phyloP scores from a whole-genome alignment of 2,797 vertebrate species.

The Rhinogobio ventralis region DNA sequence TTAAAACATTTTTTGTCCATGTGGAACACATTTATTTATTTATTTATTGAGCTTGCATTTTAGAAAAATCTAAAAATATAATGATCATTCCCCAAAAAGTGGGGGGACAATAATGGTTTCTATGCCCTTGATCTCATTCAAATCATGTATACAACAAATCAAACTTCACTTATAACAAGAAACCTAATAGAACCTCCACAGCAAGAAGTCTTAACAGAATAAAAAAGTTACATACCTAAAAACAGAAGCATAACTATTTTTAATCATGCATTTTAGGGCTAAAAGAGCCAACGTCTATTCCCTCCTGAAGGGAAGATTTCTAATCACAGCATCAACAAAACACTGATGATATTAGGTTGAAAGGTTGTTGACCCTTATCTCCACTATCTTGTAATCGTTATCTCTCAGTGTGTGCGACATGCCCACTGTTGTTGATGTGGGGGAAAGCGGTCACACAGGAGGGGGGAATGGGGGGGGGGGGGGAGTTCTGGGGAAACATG shows the following conservation, averaged over 20 bases:
- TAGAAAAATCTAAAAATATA: background rate
- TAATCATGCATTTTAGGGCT: background rate
- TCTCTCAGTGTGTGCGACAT: slow-evolving; percentile 67
- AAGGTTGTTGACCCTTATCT: slow-evolving; percentile 68
- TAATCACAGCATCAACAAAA: slow-evolving; percentile 22
- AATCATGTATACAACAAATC: background rate
- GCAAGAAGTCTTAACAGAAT: background rate
- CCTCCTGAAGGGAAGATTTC: slow-evolving; percentile 28
- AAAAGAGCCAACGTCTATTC: background rate
- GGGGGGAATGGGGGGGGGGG: background rate
- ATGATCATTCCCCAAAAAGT: background rate
- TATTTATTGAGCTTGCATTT: background rate
- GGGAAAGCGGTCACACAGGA: slow-evolving; percentile 57
- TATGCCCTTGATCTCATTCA: background rate
- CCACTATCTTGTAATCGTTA: slow-evolving; percentile 69
- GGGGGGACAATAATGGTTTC: background rate
- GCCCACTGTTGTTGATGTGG: slow-evolving; percentile 70
- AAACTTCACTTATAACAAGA: background rate
- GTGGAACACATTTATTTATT: background rate
- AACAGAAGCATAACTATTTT: background rate
- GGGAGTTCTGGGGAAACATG: slow-evolving; percentile 75
- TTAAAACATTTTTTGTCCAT: background rate
- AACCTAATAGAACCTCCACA: background rate
- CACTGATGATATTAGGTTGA: slow-evolving; percentile 46
- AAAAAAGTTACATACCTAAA: background rate